Evolutionary conservation across 2,797 vertebrate species (phyloP), one percentile per base, ranked within the genome.

Genomic region (Mallotus villosus): DNA sequence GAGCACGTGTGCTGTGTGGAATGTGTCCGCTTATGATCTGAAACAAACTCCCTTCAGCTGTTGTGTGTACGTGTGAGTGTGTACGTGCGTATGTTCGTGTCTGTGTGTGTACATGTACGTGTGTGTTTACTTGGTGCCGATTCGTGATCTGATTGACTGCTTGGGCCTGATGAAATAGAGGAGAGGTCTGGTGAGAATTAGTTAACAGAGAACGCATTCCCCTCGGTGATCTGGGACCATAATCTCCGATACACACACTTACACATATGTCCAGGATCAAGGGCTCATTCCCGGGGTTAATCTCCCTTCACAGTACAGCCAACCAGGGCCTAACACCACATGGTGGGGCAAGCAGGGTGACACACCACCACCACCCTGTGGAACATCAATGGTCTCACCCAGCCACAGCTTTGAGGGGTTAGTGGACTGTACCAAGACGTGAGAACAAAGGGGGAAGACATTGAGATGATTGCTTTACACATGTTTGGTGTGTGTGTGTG

Each of bases 321-420:
- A 16, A 51, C 69, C 17, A 73, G 81, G 76, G 85, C 71, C 79
- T 79, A 71, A 81, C 75, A 79, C 79, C 68, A n/a, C 57, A 61
- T 61, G 60, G 70, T 32, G 7, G 63, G 71, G 66, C 71, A 69
- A 76, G 71, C 63, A 27, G 34, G 55, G 74, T 34, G 73, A 74
- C 74, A 55, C 73, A 63, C 27, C 19, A 62, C 81, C 76, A 74
- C 73, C 25, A 59, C 63, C 73, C 70, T 59, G 70, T 49, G 73
- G 79, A 78, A 80, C 78, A 82, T 82, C 81, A 85, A 62, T 81
- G 76, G 77, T 80, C 82, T 86, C 81, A 81, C 55, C 21, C 17
- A 0, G 71, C 70, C 62, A 29, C 70, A 62, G 16, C 37, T 11
- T 5, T 21, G 12, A 72, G 58, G 34, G 5, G 3, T 17, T 66